Evolutionary conservation across 2,797 vertebrate genomes (phyloP).

Genomic region (Leptoclinus maculatus): DNA sequence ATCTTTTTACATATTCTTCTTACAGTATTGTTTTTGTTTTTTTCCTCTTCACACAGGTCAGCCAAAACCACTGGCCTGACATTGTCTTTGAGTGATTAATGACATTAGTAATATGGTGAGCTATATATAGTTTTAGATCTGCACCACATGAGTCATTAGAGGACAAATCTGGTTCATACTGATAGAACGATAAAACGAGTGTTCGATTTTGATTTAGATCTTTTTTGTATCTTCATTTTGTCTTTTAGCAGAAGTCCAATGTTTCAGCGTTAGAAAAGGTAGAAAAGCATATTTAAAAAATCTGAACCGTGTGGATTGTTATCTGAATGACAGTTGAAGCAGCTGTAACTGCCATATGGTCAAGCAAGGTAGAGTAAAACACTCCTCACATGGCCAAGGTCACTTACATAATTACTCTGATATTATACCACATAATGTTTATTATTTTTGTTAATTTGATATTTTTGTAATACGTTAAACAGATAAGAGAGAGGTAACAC

Average conservation of each 20-base stretch:
- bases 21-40: not conserved
- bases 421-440: not conserved
- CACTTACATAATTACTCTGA: not conserved
- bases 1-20: not conserved
- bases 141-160: not conserved
- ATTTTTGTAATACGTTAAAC: not conserved
- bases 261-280: not conserved
- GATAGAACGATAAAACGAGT: not conserved
- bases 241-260: not conserved
- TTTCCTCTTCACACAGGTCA: not conserved
- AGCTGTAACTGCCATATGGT: slow-evolving; percentile 7
- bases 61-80: not conserved
- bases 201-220: slow-evolving; percentile 3
- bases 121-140: not conserved
- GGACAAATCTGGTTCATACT: not conserved
- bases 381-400: not conserved
- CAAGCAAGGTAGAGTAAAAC: not conserved
- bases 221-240: not conserved
- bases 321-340: slow-evolving; percentile 1
- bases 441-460: not conserved
- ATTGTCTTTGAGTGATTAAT: not conserved
- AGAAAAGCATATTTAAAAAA: not conserved
- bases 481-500: not conserved
- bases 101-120: not conserved
- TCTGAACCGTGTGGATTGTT: not conserved